These are phyloP conservation scores for Loxodonta africana DNA, from an alignment of 2,113 vertebrate species.

Conservation along the genomic window DNA sequence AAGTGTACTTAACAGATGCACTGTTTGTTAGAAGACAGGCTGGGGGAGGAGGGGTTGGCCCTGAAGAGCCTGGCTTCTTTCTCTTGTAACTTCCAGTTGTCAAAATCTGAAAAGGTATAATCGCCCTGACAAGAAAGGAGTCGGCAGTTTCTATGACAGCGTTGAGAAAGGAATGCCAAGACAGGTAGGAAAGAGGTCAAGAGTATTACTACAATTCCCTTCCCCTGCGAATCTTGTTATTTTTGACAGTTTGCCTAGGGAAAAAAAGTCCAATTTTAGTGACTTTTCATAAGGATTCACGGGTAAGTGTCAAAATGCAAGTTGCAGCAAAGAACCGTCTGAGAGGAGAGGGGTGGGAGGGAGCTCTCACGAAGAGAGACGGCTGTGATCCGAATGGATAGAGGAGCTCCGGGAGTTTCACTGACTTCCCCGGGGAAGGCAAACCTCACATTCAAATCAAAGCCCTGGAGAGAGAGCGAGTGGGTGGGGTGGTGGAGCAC, in stretches of 20 bases:
- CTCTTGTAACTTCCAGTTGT: conserved; percentile 34
- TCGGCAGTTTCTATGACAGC: not conserved
- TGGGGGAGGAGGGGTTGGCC: not conserved
- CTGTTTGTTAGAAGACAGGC: conserved; percentile 35
- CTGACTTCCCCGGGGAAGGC: not conserved
- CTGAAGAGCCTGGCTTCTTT: not conserved
- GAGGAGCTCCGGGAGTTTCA: not conserved
- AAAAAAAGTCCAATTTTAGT: not conserved
- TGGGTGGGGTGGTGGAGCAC: not conserved
- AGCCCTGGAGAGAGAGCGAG: not conserved
- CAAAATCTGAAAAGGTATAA: conserved; percentile 68
- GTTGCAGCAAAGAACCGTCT: not conserved
- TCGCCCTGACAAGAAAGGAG: conserved; percentile 9
- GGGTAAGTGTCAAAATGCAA: conserved; percentile 27
- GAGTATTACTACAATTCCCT: not conserved
- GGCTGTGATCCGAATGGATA: not conserved
- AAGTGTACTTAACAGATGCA: conserved; percentile 45
- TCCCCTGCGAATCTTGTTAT: conserved; percentile 42
- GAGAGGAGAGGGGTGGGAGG: not conserved
- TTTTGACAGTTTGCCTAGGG: not conserved
- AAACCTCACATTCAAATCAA: not conserved
- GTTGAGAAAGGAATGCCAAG: not conserved
- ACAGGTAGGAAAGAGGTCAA: conserved; percentile 32
- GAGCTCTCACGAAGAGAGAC: not conserved
- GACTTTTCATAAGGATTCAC: conserved; percentile 30